A percentile compares a stretch with the other conserved stretches of the same genome.
These are phyloP conservation scores for Caenorhabditis brenneri DNA, from an alignment of 1,140 invertebrate genomes.

Conservation along the genomic window DNA sequence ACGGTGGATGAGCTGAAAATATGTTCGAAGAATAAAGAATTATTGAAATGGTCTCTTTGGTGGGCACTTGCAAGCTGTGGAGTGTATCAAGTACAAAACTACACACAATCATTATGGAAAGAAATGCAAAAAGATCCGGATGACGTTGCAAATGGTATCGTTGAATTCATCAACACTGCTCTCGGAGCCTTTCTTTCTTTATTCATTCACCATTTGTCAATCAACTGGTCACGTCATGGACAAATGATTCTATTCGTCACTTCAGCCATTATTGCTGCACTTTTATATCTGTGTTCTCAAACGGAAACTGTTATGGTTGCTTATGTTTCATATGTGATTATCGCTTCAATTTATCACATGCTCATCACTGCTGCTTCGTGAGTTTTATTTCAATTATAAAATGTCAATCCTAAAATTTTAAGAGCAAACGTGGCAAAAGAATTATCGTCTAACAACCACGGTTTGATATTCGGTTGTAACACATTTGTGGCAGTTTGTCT, in stretches of 20 bases:
- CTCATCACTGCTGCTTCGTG: slow-evolving; percentile 53
- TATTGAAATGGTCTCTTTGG: slow-evolving; percentile 53
- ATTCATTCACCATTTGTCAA: slow-evolving; percentile 44
- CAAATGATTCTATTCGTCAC: slow-evolving; percentile 36
- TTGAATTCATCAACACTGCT: slow-evolving; percentile 45
- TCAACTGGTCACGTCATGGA: slow-evolving; percentile 46
- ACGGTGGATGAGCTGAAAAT: slow-evolving; percentile 13
- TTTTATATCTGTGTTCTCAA: not conserved
- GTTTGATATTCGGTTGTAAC: slow-evolving; percentile 48
- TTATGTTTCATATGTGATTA: slow-evolving; percentile 44
- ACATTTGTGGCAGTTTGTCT: slow-evolving; percentile 51
- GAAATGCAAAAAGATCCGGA: slow-evolving; percentile 47
- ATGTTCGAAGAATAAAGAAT: slow-evolving; percentile 11
- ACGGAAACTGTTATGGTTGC: slow-evolving; percentile 12
- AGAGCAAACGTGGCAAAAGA: slow-evolving; percentile 48
- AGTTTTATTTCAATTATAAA: not conserved
- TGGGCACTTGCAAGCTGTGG: slow-evolving; percentile 53
- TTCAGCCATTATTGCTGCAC: slow-evolving; percentile 37
- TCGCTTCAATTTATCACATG: slow-evolving; percentile 50
- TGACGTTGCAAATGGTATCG: slow-evolving; percentile 52
- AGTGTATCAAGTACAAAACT: slow-evolving; percentile 49
- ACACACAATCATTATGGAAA: slow-evolving; percentile 47
- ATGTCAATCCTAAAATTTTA: not conserved
- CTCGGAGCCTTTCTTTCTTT: slow-evolving; percentile 49
- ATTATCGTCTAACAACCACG: slow-evolving; percentile 48